Base-by-base conservation (phyloP, 1,140 invertebrate genomes). In the Drusus annulatus region DNA sequence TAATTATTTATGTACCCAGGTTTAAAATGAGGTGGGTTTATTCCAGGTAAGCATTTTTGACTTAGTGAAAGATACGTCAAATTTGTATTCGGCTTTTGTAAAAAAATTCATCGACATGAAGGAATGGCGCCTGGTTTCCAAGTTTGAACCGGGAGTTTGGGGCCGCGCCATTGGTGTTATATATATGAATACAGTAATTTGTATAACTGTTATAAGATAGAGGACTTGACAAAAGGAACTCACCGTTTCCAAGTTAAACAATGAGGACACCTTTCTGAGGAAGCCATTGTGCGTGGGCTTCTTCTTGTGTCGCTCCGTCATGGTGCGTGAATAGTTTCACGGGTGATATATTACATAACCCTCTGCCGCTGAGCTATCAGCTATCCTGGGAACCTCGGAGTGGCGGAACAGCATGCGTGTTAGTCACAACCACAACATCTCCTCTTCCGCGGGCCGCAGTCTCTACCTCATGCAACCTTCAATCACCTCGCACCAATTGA, bases 171-270 rank as follows among this genome's bases (percentile, higher is more conserved):
- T 10, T 45, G 36, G 10, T 45, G 36, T 7, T 45, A 45, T 13
- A 45, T 13, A 8, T 45, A 36, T 36, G 8, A 36, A 7, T 36
- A 7, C 8, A n/a, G n/a, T 1, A 45, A 45, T 45, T 45, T 45
- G 2, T 45, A 45, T 36, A n/a, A n/a, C n/a, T 36, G 6, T 36
- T 36, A 36, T 36, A 36, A 36, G 31, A 36, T 36, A 7, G 6
- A 36, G 31, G 31, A 36, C 2, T 45, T 45, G 36, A 45, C 36
- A 45, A 45, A 45, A 45, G 36, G 36, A 45, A 89, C 91, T 94
- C 91, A 94, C 94, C 93, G 93, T 93, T 86, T 96, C 94, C 88
- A 96, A 91, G 91, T 94, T 95, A 90, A 96, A 95, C 85, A 96
- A 90, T 80, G 94, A 95, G 84, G 95, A 95, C 81, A 96, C 94